Evolutionary conservation across 1,140 invertebrate genomes (phyloP).

Genomic region (Pygmarrhopalites habei): DNA sequence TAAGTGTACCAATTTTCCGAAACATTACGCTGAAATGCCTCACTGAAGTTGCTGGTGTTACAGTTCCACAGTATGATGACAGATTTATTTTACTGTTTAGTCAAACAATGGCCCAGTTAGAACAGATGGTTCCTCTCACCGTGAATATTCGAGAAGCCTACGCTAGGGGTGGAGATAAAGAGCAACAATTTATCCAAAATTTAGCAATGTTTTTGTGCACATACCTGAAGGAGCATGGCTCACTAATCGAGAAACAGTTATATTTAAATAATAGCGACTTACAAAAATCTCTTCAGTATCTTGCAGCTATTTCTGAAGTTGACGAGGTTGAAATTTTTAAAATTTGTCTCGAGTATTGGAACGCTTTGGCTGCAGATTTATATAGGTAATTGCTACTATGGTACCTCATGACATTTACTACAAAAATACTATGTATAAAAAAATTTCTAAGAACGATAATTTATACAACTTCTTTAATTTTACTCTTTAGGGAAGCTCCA

Average conservation of each 20-base stretch:
- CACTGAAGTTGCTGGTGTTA: constrained; percentile 92
- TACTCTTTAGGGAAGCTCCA: constrained; percentile 44
- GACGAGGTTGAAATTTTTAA: constrained; percentile 99
- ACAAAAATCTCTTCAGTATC: constrained; percentile 79
- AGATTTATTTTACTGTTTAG: constrained; percentile 82
- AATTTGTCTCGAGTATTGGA: constrained; percentile 99
- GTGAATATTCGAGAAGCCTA: constrained; percentile 90
- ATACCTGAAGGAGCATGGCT: constrained; percentile 91
- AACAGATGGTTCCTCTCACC: constrained; percentile 78
- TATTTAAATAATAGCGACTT: constrained; percentile 62
- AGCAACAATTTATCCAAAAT: constrained; percentile 99
- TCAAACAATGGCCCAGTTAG: constrained; percentile 83
- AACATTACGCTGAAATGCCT: constrained; percentile 97
- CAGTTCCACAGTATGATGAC: constrained; percentile 77
- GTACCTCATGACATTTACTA: too few relatives aligned
- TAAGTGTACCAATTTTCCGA: constrained; percentile 94
- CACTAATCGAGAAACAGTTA: constrained; percentile 75
- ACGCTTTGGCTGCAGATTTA: constrained; percentile 79
- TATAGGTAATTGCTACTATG: too few relatives aligned
- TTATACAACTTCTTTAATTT: too few relatives aligned
- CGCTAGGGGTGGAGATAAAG: constrained; percentile 82
- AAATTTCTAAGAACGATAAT: background rate
- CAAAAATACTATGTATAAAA: too few relatives aligned
- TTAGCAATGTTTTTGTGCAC: constrained; percentile 95
- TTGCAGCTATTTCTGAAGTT: constrained; percentile 95